Evolutionary conservation across 35 echinoderm and acorn worm genomes (phyloP).

Genomic region (Apostichopus californicus): DNA sequence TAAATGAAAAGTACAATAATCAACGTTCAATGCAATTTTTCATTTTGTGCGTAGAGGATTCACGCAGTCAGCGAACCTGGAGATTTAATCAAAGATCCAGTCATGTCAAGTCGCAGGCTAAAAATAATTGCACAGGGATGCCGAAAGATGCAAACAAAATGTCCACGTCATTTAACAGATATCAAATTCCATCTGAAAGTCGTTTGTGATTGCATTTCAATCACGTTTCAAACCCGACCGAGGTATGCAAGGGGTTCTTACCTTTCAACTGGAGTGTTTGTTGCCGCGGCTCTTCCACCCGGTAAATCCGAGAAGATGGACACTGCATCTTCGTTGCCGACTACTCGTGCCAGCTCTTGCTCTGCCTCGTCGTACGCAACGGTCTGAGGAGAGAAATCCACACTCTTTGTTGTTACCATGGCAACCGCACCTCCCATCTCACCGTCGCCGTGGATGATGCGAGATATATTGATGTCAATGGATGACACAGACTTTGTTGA

Average conservation of each 20-base stretch:
- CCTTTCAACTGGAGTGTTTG: slow-evolving; percentile 57
- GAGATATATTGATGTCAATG: slow-evolving; percentile 39
- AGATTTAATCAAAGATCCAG: too few relatives aligned
- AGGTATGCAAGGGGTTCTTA: background rate
- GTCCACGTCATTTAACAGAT: background rate
- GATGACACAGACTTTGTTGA: slow-evolving; percentile 18
- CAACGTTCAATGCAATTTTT: too few relatives aligned
- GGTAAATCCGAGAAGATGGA: slow-evolving; percentile 37
- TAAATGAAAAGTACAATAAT: too few relatives aligned
- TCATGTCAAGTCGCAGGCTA: background rate
- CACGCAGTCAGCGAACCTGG: too few relatives aligned
- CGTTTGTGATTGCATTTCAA: slow-evolving; percentile 1
- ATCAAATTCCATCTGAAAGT: background rate
- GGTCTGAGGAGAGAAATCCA: slow-evolving; percentile 21
- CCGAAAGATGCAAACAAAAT: background rate
- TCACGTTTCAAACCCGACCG: background rate
- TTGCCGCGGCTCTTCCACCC: slow-evolving; percentile 47
- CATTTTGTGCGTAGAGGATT: too few relatives aligned
- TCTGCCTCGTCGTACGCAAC: slow-evolving; percentile 8
- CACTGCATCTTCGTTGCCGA: slow-evolving; percentile 18
- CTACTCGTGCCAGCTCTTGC: slow-evolving; percentile 29
- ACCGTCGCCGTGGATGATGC: slow-evolving; percentile 13
- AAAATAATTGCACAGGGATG: background rate
- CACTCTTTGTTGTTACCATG: slow-evolving; percentile 52
- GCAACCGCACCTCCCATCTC: background rate